phyloP scores from a whole-genome alignment of 2,797 vertebrate species.

The Schizopygopsis malacanthus region DNA sequence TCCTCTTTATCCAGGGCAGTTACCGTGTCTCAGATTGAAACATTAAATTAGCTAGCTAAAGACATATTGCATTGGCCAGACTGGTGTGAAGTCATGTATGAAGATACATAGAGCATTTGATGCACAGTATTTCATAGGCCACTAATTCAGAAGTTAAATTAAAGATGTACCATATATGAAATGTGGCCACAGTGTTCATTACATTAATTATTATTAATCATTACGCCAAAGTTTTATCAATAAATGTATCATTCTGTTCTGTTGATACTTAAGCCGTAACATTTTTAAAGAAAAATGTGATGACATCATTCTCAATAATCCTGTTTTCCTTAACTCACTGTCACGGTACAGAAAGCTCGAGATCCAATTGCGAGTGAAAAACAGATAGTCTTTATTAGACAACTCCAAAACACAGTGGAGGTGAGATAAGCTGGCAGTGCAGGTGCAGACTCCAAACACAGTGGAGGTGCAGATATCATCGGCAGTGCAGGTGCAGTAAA shows the following conservation, averaged over 20 bases:
- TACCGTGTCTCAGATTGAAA: background rate
- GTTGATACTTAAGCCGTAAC: background rate
- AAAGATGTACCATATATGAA: background rate
- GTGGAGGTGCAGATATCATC: too few species aligned
- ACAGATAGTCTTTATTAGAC: too few species aligned
- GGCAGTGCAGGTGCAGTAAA: too few species aligned
- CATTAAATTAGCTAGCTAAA: background rate
- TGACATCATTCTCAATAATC: conserved; percentile 15
- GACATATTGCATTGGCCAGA: background rate
- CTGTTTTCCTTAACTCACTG: conserved; percentile 3
- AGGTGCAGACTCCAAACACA: too few species aligned
- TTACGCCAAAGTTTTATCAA: background rate
- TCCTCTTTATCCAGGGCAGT: background rate
- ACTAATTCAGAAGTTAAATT: background rate
- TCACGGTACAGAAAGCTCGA: too few species aligned
- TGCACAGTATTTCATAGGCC: background rate
- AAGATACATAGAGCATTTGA: background rate
- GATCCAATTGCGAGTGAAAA: too few species aligned
- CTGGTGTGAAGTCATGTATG: background rate
- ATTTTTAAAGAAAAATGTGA: background rate
- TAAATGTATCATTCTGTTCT: background rate
- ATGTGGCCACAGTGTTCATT: background rate
- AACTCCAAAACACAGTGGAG: too few species aligned
- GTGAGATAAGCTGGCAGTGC: too few species aligned
- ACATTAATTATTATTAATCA: background rate